These are phyloP conservation scores for Oscheius sp. DNA, from an alignment of 2,888 invertebrate species.

Conservation along the genomic window DNA sequence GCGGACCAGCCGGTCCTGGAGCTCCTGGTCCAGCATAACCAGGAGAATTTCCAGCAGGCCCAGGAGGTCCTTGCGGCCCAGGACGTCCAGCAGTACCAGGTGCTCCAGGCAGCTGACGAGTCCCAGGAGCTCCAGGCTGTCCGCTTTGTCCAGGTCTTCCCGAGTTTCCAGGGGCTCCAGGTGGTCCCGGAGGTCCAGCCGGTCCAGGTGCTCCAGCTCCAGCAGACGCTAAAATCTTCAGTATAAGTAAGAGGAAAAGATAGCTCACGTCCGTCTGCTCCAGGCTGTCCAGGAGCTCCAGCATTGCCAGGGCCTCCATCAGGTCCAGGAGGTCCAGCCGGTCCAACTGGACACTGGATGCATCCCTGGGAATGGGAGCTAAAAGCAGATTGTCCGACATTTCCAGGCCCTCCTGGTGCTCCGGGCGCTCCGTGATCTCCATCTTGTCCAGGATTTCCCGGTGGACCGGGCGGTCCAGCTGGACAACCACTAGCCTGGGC, in stretches of 20 bases:
- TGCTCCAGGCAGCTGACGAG: background rate
- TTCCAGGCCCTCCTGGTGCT: slow-evolving; percentile 1
- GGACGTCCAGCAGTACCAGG: slow-evolving; percentile 1
- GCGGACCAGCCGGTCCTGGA: background rate
- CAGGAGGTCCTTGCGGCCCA: slow-evolving; percentile 9
- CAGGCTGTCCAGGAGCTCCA: background rate
- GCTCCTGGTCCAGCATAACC: background rate
- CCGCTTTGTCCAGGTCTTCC: slow-evolving; percentile 6
- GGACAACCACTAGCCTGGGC: slow-evolving; percentile 11
- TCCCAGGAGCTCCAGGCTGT: slow-evolving; percentile 10
- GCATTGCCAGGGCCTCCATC: background rate
- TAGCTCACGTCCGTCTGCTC: background rate
- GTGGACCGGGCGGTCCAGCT: slow-evolving; percentile 12
- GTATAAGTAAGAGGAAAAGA: background rate
- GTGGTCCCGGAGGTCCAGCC: background rate
- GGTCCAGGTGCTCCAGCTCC: slow-evolving; percentile 2
- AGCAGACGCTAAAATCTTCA: background rate
- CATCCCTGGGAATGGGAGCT: background rate
- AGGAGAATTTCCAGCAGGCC: slow-evolving; percentile 12
- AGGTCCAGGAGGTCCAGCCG: slow-evolving; percentile 1
- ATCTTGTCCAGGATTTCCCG: slow-evolving; percentile 1
- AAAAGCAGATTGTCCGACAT: background rate
- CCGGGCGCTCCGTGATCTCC: slow-evolving; percentile 3
- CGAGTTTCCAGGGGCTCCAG: background rate
- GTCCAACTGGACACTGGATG: background rate